Percentiles rank a stretch among this genome's conserved stretches.
These are phyloP conservation scores for Turnix velox DNA, from an alignment of 2,113 vertebrate genomes.

Conservation along the genomic window DNA sequence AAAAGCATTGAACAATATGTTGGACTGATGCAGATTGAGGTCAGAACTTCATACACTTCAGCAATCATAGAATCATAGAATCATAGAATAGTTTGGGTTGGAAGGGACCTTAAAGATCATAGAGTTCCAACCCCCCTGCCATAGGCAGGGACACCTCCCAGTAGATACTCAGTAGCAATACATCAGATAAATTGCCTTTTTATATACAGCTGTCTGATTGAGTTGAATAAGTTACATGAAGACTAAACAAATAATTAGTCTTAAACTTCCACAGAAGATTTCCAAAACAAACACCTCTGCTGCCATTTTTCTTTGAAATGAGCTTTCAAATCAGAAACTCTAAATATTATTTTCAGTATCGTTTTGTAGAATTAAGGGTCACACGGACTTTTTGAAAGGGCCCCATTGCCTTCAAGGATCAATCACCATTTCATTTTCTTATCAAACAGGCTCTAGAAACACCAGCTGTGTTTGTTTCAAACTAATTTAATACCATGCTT, in stretches of 20 bases:
- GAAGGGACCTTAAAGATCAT: too few relatives aligned
- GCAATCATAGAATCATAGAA: too few relatives aligned
- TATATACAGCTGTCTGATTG: conserved; percentile 12
- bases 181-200: conserved; percentile 15
- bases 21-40: background rate
- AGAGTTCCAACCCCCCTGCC: too few relatives aligned
- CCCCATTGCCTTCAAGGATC: background rate
- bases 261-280: background rate
- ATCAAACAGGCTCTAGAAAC: background rate
- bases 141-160: too few relatives aligned
- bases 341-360: background rate
- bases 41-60: background rate
- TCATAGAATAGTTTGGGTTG: too few relatives aligned
- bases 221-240: conserved; percentile 11
- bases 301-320: background rate
- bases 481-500: background rate
- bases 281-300: background rate
- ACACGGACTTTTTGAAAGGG: background rate
- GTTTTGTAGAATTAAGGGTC: background rate
- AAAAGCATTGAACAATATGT: background rate
- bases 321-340: background rate
- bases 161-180: background rate
- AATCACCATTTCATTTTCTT: background rate
- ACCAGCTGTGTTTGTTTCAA: background rate
- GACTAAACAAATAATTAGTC: background rate